Evolutionary conservation across 1,140 invertebrate species (phyloP).

Genomic region (Hyphantria cunea): DNA sequence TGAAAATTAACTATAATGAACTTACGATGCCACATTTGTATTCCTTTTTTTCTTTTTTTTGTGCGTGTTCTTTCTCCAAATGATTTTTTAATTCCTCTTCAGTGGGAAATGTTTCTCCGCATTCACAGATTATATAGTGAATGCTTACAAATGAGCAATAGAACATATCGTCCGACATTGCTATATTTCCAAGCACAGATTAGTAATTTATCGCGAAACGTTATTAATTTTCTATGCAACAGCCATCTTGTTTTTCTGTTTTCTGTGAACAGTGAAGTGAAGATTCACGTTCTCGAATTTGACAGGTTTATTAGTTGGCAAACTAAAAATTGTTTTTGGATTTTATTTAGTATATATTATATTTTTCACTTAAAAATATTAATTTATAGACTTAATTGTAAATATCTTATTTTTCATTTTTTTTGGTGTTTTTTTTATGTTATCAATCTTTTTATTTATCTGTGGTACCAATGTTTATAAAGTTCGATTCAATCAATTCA

Average conservation of each 20-base stretch:
- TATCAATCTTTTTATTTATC: background rate
- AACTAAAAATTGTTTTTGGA: too few relatives aligned
- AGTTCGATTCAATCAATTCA: too few relatives aligned
- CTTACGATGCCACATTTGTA: constrained; percentile 53
- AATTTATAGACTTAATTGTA: too few relatives aligned
- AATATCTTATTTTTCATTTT: too few relatives aligned
- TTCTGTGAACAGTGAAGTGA: constrained; percentile 11
- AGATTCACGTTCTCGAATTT: too few relatives aligned
- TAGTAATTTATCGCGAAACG: constrained; percentile 32
- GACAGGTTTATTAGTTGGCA: constrained; percentile 4
- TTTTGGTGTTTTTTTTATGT: too few relatives aligned
- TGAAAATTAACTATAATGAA: background rate
- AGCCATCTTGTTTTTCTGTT: constrained; percentile 35
- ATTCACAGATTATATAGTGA: constrained; percentile 74
- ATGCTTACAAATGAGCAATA: constrained; percentile 72
- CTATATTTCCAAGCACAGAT: constrained; percentile 36
- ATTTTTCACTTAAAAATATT: too few relatives aligned
- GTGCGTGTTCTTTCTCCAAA: constrained; percentile 53
- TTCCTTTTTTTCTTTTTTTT: constrained; percentile 47
- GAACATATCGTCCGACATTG: constrained; percentile 52
- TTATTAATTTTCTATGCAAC: constrained; percentile 42
- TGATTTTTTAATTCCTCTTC: constrained; percentile 59
- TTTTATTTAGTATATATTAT: too few relatives aligned
- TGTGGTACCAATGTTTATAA: background rate
- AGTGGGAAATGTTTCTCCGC: constrained; percentile 65